phyloP scores from a whole-genome alignment of 1,140 invertebrate genomes.

The Linepithema humile region DNA sequence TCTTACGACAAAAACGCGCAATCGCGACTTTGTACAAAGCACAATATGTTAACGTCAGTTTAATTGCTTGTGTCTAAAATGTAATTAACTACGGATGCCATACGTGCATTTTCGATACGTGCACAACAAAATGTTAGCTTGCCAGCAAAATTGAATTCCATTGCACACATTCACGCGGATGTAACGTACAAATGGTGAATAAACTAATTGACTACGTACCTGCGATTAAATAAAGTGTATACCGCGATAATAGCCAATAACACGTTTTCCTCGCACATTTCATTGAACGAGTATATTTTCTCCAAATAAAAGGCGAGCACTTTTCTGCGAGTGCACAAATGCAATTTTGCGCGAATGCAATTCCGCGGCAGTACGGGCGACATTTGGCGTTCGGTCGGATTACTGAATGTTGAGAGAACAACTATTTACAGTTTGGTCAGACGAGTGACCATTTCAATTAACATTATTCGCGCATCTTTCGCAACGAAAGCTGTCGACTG shows the following conservation, averaged over 20 bases:
- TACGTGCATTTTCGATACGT: constrained; percentile 23
- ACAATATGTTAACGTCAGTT: constrained; percentile 16
- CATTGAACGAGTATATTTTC: constrained; percentile 62
- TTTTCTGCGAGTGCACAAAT: constrained; percentile 38
- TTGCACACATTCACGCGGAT: constrained; percentile 11
- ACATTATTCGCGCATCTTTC: constrained; percentile 63
- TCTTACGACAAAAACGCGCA: not conserved
- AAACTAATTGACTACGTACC: constrained; percentile 59
- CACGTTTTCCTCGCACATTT: constrained; percentile 31
- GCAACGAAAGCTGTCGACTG: not conserved
- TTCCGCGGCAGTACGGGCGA: constrained; percentile 35
- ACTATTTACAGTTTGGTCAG: constrained; percentile 56
- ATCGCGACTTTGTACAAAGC: not conserved
- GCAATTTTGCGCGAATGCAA: constrained; percentile 60
- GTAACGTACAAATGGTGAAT: constrained; percentile 27
- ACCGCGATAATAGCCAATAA: constrained; percentile 59
- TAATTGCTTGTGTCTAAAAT: constrained; percentile 17
- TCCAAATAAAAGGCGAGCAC: constrained; percentile 45
- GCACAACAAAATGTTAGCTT: constrained; percentile 42
- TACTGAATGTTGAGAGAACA: constrained; percentile 36
- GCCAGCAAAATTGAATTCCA: constrained; percentile 48
- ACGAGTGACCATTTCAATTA: constrained; percentile 58
- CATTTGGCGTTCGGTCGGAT: constrained; percentile 52
- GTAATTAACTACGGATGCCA: constrained; percentile 44
- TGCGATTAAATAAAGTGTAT: constrained; percentile 64